Evolutionary conservation across 2,888 invertebrate species (phyloP), one percentile per base, ranked within the genome.

Genomic region (Julus scandinavius): DNA sequence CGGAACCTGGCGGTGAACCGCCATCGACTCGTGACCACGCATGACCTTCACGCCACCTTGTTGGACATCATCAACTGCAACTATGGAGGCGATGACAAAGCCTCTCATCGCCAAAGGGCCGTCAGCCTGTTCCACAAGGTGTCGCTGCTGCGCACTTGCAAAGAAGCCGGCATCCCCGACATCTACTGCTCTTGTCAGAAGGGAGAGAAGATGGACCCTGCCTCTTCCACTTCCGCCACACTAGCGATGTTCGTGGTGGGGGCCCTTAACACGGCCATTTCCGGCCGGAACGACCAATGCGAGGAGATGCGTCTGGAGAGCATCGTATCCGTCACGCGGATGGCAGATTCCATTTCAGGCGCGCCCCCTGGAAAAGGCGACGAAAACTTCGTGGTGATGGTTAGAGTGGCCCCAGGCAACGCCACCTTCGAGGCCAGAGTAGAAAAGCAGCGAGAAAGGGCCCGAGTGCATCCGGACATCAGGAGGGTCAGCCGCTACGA

Each of bases 121-220:
- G 95, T 96, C 9, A 97, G 97, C 92, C 93, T 97, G 86, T 97
- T 98, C 92, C 92, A 95, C 41, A 94, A 95, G 0, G 94, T 98
- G 89, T 95, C 96, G 0, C 92, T 91, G 72, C 93, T 94, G 88
- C 93, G 98, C 85, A 96, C 96, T 0, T 98, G 98, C 91, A 93
- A 94, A 87, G 93, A 93, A 89, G 97, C 98, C 0, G 95, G 94
- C 0, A 96, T 98, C 89, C 94, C 95, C 0, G 95, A 95, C 45
- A 96, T 97, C 91, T 98, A 96, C 96, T 98, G 98, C 92, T 96
- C 97, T 38, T 98, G 98, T 90, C 96, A 96, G 91, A 94, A 94
- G 89, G 95, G 94, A 87, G 93, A 92, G 5, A 6, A 13, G 88
- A 11, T 41, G n/a, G 63, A 13, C 41, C 13, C 4, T 11, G 13